Evolutionary conservation across 1,140 invertebrate species (phyloP).

Genomic region (Conus ventricosus): DNA sequence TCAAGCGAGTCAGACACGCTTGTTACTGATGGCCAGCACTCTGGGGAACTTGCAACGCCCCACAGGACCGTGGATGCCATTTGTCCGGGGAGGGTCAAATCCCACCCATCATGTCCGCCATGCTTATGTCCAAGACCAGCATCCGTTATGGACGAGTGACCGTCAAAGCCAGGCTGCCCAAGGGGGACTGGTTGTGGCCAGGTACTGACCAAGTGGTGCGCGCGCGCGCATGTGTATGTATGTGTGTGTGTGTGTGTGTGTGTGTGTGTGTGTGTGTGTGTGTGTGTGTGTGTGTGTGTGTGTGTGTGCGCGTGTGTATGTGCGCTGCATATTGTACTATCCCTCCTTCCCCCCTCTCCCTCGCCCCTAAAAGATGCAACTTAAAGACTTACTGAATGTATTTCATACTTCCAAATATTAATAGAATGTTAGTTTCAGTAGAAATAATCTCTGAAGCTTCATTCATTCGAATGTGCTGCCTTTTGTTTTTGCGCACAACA

Average conservation of each 20-base stretch:
- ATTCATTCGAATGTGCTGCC: constrained; percentile 3
- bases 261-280: constrained; percentile 28
- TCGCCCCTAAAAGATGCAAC: too few species aligned
- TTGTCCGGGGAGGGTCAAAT: constrained; percentile 5
- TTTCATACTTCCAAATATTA: too few species aligned
- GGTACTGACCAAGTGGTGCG: constrained; percentile 70
- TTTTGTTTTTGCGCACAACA: neutral
- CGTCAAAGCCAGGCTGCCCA: constrained; percentile 43
- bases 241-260: constrained; percentile 28
- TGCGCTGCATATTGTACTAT: neutral
- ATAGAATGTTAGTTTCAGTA: too few species aligned
- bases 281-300: constrained; percentile 18
- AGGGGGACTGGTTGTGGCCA: constrained; percentile 86
- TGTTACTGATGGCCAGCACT: neutral
- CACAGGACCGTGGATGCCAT: neutral
- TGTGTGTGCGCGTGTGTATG: constrained; percentile 30
- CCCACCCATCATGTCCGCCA: constrained; percentile 46
- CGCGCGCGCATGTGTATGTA: constrained; percentile 13
- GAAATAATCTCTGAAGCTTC: neutral
- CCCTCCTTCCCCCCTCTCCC: too few species aligned
- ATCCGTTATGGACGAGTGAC: constrained; percentile 42
- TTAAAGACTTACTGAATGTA: too few species aligned
- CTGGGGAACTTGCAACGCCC: neutral
- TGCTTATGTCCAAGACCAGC: constrained; percentile 23
- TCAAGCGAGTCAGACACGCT: neutral